Percentiles rank a stretch among this genome's conserved stretches.
Evolutionary conservation across 2,113 vertebrate genomes (phyloP).

Genomic region (Cettia cetti): DNA sequence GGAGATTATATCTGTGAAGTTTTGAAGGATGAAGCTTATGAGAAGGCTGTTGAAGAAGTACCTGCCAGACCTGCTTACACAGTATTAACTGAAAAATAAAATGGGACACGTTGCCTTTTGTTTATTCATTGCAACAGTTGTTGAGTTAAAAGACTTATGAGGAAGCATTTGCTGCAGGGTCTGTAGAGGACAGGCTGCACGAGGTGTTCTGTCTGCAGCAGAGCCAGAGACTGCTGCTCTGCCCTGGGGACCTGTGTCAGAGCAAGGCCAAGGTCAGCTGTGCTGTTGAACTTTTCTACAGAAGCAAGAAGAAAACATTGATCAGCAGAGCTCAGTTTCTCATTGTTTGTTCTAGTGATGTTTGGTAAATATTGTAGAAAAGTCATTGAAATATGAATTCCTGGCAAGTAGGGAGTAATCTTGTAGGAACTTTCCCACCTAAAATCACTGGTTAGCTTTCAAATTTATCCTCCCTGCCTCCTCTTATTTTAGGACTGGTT

Average conservation of each 20-base stretch:
- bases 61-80: not conserved
- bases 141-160: not conserved
- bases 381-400: not conserved
- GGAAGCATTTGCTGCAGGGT: not conserved
- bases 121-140: not conserved
- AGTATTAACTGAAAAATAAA: not conserved
- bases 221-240: not conserved
- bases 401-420: not conserved
- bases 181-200: not conserved
- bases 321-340: not conserved
- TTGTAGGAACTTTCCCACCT: not conserved
- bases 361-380: constrained; percentile 12
- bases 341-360: not conserved
- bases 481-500: not conserved
- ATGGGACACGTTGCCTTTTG: not conserved
- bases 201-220: not conserved
- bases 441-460: not conserved
- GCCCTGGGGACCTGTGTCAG: not conserved
- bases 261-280: constrained; percentile 1
- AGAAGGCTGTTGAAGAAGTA: not conserved
- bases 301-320: not conserved
- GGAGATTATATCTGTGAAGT: not conserved
- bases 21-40: not conserved
- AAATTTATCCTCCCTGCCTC: not conserved
- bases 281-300: not conserved